phyloP scores from a whole-genome alignment of 2,797 vertebrate species.

The Hippocampus kuda region DNA sequence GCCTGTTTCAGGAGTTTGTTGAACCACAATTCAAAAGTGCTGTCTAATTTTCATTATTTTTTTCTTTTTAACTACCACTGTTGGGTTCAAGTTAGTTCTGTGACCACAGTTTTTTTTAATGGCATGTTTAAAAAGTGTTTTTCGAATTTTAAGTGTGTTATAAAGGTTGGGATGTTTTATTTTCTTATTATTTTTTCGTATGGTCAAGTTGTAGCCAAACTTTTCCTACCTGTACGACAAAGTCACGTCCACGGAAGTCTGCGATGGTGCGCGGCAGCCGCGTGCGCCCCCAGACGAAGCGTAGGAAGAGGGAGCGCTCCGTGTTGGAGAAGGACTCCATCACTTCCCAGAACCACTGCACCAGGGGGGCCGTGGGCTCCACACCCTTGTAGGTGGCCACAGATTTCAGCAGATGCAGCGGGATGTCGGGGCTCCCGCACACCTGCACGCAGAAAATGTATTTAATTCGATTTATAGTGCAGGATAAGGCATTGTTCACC shows the following conservation, averaged over 20 bases:
- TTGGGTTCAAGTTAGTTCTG: no score
- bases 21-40: no score
- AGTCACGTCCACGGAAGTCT: conserved; percentile 95
- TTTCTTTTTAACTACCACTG: no score
- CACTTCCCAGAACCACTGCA: conserved; percentile 99
- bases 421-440: conserved; percentile 97
- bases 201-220: neutral
- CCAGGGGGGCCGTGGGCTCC: conserved; percentile 83
- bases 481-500: neutral
- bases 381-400: conserved; percentile 97
- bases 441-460: conserved; percentile 64
- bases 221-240: conserved; percentile 86
- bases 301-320: conserved; percentile 91
- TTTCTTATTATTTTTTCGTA: neutral
- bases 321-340: conserved; percentile 99
- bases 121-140: no score
- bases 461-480: neutral
- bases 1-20: no score
- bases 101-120: no score
- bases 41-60: no score
- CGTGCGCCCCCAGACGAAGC: conserved; percentile 96
- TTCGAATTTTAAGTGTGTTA: no score
- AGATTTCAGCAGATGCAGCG: conserved; percentile 92
- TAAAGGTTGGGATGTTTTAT: no score
- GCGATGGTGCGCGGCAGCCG: conserved; percentile 94